These are phyloP conservation scores for Nycticorax nycticorax DNA, from an alignment of 2,113 vertebrate species.

Conservation along the genomic window DNA sequence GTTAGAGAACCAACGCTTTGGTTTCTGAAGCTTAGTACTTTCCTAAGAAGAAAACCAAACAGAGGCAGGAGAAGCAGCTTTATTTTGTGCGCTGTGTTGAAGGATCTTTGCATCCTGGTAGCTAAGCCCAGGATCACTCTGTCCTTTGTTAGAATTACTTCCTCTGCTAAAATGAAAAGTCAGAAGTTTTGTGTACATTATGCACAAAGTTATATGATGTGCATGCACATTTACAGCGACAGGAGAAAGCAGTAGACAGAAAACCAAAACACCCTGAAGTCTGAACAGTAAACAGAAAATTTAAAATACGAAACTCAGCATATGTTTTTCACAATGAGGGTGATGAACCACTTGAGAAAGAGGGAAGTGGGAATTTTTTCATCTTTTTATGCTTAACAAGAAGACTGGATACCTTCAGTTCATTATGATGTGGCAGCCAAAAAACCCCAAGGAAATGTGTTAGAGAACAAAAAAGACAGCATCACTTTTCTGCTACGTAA, in stretches of 20 bases:
- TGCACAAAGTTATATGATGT: neutral
- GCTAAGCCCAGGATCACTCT: neutral
- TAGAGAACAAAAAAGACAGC: neutral
- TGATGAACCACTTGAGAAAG: neutral
- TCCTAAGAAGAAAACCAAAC: slow-evolving; percentile 1
- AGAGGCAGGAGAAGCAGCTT: neutral
- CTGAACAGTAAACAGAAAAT: neutral
- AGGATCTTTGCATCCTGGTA: neutral
- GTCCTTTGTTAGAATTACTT: neutral
- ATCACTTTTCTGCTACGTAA: neutral
- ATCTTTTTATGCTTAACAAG: neutral
- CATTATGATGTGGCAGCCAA: neutral
- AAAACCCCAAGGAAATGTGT: neutral
- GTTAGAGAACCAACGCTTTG: neutral
- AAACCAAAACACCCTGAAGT: neutral
- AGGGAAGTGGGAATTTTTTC: neutral
- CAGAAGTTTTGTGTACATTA: neutral
- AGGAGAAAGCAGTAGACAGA: neutral
- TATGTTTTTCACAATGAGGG: neutral
- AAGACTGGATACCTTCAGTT: neutral
- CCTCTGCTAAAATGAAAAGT: neutral
- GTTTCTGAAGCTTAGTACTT: neutral
- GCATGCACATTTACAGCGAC: neutral
- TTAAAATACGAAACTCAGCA: neutral
- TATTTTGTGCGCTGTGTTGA: neutral